Percentiles rank a stretch among this genome's conserved stretches.
phyloP scores from a whole-genome alignment of 1,140 invertebrate species.

The Matsumurasca onukii region DNA sequence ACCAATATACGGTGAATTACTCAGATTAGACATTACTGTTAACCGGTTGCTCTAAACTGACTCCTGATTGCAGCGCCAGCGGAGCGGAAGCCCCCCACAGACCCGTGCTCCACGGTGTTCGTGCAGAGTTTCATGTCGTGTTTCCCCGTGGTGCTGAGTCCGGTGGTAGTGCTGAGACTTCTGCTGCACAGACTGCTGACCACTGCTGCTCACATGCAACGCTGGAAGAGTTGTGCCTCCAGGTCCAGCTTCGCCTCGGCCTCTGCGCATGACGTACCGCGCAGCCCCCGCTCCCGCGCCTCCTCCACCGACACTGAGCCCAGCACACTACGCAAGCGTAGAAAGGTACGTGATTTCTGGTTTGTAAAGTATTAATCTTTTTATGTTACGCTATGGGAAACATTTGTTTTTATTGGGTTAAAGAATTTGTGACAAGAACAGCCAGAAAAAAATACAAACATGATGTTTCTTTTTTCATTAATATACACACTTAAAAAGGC shows the following conservation, averaged over 20 bases:
- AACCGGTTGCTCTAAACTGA: too few relatives aligned
- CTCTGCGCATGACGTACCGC: constrained; percentile 43
- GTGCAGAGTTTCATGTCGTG: constrained; percentile 50
- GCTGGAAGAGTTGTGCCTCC: constrained; percentile 52
- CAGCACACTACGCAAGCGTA: constrained; percentile 46
- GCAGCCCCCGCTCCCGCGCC: constrained; percentile 47
- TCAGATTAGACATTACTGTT: too few relatives aligned
- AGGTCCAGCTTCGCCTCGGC: constrained; percentile 49
- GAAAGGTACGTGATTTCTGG: constrained; percentile 44
- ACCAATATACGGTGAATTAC: too few relatives aligned
- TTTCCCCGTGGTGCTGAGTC: constrained; percentile 58
- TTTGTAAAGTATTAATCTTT: too few relatives aligned
- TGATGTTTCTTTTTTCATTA: too few relatives aligned
- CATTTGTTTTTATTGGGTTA: too few relatives aligned
- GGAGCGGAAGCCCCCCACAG: constrained; percentile 36
- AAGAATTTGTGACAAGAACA: too few relatives aligned
- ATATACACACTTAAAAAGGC: too few relatives aligned
- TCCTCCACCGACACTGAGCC: constrained; percentile 51
- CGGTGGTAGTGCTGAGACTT: constrained; percentile 59
- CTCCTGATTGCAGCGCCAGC: constrained; percentile 31
- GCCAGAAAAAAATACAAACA: too few relatives aligned
- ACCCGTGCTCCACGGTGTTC: constrained; percentile 43
- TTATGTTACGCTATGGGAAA: too few relatives aligned
- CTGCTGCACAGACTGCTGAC: constrained; percentile 59
- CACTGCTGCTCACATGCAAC: constrained; percentile 49